phyloP scores from a whole-genome alignment of 2,113 vertebrate genomes.

The Cottus gobio region DNA sequence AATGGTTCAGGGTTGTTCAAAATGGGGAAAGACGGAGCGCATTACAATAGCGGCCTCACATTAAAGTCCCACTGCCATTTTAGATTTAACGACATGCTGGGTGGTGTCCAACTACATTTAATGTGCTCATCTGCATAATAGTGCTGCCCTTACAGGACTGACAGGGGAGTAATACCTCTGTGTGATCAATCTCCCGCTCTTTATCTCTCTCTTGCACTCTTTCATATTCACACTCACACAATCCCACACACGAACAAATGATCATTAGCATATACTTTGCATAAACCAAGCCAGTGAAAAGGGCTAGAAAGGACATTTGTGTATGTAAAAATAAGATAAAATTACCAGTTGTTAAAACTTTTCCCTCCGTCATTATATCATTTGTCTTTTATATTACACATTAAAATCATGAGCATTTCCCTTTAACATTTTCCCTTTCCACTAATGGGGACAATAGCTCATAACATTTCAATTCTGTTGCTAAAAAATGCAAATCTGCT shows the following conservation, averaged over 20 bases:
- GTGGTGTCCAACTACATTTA: constrained; percentile 65
- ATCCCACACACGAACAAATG: constrained; percentile 13
- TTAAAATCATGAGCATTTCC: constrained; percentile 3
- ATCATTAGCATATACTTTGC: constrained; percentile 56
- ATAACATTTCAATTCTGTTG: background rate
- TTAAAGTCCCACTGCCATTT: constrained; percentile 62
- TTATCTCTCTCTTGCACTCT: constrained; percentile 45
- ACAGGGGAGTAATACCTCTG: constrained; percentile 45
- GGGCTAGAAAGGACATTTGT: constrained; percentile 42
- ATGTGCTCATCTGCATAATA: constrained; percentile 78
- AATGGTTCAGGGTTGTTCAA: constrained; percentile 47
- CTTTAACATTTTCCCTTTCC: background rate
- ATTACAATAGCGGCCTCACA: constrained; percentile 53
- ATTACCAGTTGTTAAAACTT: constrained; percentile 27
- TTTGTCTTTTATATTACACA: constrained; percentile 15
- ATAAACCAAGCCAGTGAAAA: constrained; percentile 53
- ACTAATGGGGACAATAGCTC: background rate
- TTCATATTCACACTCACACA: constrained; percentile 13
- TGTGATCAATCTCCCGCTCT: constrained; percentile 59
- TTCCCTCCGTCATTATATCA: constrained; percentile 30
- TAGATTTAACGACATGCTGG: constrained; percentile 69
- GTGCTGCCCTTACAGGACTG: constrained; percentile 50
- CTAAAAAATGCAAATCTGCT: background rate
- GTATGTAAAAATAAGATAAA: constrained; percentile 41
- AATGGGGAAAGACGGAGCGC: constrained; percentile 31